phyloP scores from a whole-genome alignment of 2,113 vertebrate genomes.

The Sarotherodon lohbergeri region DNA sequence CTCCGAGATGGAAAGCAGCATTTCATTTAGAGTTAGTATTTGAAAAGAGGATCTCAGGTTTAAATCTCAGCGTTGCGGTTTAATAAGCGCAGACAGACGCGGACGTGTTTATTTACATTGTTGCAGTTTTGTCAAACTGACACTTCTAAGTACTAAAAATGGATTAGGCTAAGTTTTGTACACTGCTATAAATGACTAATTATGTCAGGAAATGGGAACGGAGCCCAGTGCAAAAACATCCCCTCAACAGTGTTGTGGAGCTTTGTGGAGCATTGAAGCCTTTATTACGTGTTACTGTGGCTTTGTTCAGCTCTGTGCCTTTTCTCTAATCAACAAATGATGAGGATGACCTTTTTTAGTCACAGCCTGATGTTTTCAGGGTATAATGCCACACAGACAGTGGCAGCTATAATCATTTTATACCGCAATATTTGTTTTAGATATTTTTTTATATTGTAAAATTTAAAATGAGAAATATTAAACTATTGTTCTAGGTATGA shows the following conservation, averaged over 20 bases:
- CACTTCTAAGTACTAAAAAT: constrained; percentile 1
- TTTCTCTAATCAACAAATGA: constrained; percentile 37
- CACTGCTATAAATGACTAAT: constrained; percentile 28
- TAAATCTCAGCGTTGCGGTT: background rate
- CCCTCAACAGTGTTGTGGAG: background rate
- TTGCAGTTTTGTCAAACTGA: constrained; percentile 3
- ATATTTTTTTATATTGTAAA: background rate
- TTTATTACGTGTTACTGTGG: constrained; percentile 1
- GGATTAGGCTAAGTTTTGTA: constrained; percentile 1
- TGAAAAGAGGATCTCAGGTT: background rate
- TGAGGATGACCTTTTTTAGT: constrained; percentile 37
- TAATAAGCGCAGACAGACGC: background rate
- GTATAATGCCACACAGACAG: background rate
- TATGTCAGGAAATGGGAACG: constrained; percentile 28
- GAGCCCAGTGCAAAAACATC: constrained; percentile 2
- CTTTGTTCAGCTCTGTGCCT: constrained; percentile 28
- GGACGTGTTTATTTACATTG: constrained; percentile 3
- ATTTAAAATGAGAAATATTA: background rate
- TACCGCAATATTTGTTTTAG: background rate
- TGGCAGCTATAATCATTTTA: background rate
- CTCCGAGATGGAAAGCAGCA: background rate
- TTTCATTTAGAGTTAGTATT: background rate
- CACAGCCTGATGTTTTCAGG: background rate
- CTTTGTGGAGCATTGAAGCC: background rate
- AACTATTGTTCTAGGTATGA: background rate